These are phyloP conservation scores for Hyppa rectilinea DNA, from an alignment of 2,888 invertebrate genomes.

Conservation along the genomic window DNA sequence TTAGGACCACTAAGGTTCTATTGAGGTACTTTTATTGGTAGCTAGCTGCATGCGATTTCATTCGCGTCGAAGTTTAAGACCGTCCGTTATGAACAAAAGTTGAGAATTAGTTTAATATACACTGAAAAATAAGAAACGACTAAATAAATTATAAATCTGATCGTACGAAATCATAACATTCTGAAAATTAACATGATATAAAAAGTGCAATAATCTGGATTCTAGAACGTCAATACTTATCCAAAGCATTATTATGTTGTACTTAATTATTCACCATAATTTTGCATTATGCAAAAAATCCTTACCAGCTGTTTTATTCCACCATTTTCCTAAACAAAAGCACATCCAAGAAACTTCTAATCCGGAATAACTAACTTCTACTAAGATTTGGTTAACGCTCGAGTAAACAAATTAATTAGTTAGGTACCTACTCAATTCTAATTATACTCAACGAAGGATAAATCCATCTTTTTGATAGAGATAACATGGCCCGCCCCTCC, in stretches of 20 bases:
- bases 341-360: not conserved
- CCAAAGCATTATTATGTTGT: not conserved
- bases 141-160: too few relatives aligned
- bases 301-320: too few relatives aligned
- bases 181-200: too few relatives aligned
- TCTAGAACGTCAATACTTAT: not conserved
- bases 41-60: too few relatives aligned
- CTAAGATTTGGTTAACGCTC: conserved; percentile 19
- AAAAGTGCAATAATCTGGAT: not conserved
- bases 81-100: too few relatives aligned
- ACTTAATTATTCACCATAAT: not conserved
- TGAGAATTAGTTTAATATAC: too few relatives aligned
- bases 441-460: conserved; percentile 28
- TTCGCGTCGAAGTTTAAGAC: too few relatives aligned
- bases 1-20: not conserved
- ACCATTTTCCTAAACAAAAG: not conserved
- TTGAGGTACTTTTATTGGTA: not conserved
- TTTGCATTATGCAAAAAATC: not conserved
- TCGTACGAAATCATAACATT: too few relatives aligned
- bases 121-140: too few relatives aligned
- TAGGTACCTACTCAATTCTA: conserved; percentile 23
- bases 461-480: conserved; percentile 24
- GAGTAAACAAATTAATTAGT: conserved; percentile 46
- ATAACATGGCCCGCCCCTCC: too few relatives aligned
- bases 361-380: conserved; percentile 1